These are phyloP conservation scores for Dreissena rostriformis DNA, from an alignment of 1,140 invertebrate genomes.

Conservation along the genomic window DNA sequence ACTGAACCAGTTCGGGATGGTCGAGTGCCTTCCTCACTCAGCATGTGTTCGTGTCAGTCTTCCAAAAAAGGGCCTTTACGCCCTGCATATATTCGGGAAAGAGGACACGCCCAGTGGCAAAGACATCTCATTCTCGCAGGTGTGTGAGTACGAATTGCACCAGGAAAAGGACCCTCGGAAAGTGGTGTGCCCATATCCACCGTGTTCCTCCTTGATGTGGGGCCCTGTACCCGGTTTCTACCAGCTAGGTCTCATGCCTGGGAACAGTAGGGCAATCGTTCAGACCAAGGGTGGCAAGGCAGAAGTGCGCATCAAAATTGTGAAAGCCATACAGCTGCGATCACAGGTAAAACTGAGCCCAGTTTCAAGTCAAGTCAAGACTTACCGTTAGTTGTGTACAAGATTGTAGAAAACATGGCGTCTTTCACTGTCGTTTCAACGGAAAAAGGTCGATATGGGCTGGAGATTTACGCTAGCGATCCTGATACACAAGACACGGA, in stretches of 20 bases:
- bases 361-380: constrained; percentile 2
- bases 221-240: constrained; percentile 75
- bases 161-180: constrained; percentile 65
- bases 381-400: constrained; percentile 58
- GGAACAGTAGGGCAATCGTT: constrained; percentile 74
- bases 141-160: constrained; percentile 79
- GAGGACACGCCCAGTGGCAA: constrained; percentile 77
- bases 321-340: constrained; percentile 50
- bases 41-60: constrained; percentile 78
- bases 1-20: constrained; percentile 78
- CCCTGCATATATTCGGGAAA: constrained; percentile 80
- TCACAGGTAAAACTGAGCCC: constrained; percentile 50
- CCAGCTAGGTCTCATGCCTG: constrained; percentile 73
- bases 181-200: constrained; percentile 76
- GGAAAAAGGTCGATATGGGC: constrained; percentile 78
- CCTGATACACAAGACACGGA: constrained; percentile 74
- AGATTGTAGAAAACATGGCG: constrained; percentile 73
- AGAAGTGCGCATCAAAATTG: constrained; percentile 68
- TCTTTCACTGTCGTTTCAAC: constrained; percentile 78
- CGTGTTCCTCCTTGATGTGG: constrained; percentile 79
- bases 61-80: constrained; percentile 76
- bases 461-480: constrained; percentile 81
- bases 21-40: constrained; percentile 74
- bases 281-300: constrained; percentile 72
- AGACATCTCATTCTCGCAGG: constrained; percentile 79